Conservation (phyloP, 2,113 vertebrate species). For the Gulo gulo region DNA sequence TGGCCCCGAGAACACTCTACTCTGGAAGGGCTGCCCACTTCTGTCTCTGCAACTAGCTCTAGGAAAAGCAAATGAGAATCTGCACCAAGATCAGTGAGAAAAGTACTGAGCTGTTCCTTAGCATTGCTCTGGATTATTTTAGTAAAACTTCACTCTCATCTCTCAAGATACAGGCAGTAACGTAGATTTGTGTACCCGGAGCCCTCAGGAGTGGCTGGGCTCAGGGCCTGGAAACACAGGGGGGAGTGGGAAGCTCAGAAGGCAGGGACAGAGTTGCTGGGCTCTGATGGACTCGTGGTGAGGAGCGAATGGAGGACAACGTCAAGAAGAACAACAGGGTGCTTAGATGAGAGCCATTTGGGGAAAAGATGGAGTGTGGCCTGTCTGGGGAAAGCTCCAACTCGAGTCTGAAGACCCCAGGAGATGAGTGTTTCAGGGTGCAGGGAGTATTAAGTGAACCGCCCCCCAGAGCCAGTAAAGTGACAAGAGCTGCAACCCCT, state of each 20-base stretch:
- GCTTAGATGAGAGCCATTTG: background rate
- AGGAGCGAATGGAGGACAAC: background rate
- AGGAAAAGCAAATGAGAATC: background rate
- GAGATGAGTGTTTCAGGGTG: background rate
- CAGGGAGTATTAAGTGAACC: background rate
- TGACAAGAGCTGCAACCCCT: background rate
- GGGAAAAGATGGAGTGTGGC: background rate
- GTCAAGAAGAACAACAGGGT: background rate
- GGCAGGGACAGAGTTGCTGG: background rate
- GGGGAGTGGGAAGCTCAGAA: background rate
- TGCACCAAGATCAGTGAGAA: background rate
- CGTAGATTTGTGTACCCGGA: too few relatives aligned
- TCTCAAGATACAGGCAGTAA: background rate
- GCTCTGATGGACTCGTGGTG: background rate
- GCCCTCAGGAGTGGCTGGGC: background rate
- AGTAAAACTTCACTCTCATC: background rate
- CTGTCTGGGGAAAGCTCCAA: background rate
- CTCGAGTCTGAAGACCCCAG: background rate
- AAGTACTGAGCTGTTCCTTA: background rate
- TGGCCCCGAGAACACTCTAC: background rate
- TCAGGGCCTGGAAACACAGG: background rate
- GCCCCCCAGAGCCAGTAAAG: background rate
- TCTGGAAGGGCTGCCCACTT: background rate
- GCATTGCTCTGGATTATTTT: background rate
- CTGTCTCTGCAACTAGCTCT: background rate